Base-by-base conservation (phyloP, 2,888 invertebrate genomes). In the Microchrysa polita region DNA sequence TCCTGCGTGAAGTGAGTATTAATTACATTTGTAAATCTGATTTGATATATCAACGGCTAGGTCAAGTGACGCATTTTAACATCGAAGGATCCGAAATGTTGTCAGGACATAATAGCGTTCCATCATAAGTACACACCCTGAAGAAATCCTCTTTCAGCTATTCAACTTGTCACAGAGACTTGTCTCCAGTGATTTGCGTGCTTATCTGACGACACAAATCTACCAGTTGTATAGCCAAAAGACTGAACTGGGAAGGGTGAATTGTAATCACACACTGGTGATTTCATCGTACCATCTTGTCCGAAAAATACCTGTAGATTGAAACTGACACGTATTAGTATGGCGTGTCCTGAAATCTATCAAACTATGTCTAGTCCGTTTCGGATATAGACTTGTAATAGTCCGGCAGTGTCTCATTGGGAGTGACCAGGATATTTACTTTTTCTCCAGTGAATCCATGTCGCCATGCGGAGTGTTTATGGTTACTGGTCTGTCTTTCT, bases 181-280 rank as follows among this genome's bases (percentile, higher is more conserved):
- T 60, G 75, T 75, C 76, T 76, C 76, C 74, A 65, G 76, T 76
- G 76, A 76, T 76, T 76, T 76, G 76, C 76, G 74, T 76, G 76
- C 63, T 76, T 76, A 76, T 76, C 76, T 57, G 57, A 48, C 59
- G 72, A 40, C 71, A 76, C 69, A 74, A 67, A 76, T 76, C 76
- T 75, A 75, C 72, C 34, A 20, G n/a, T n/a, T n/a, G n/a, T n/a
- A n/a, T n/a, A n/a, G n/a, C n/a, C n/a, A n/a, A n/a, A 59, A 60
- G 23, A 14, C n/a, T 10, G 23, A 52, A 60, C 40, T 34, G 27
- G 27, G 27, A 60, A 60, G 60, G 20, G 48, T 44, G 60, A 20
- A 65, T n/a, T 12, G 48, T 48, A 65, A 65, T 65, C 61, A 61
- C 61, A 34, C 61, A 48, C 14, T n/a, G 16, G 48, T 48, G 48